Conservation (phyloP, 2,888 invertebrate genomes). For the Thereva nobilitata region DNA sequence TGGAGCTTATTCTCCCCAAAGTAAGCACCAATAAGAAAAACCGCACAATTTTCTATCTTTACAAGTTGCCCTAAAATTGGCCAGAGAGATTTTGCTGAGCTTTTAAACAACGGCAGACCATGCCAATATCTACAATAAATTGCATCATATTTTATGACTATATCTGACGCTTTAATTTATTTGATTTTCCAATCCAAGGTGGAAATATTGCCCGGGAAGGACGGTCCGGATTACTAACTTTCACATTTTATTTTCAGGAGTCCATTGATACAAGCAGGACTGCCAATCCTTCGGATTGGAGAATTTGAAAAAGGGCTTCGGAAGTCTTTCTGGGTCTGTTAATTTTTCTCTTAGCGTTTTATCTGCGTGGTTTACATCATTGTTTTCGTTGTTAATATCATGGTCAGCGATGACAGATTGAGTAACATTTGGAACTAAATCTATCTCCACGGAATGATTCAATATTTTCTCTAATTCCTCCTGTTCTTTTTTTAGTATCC, state of each 20-base stretch:
- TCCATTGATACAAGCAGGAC: too few species aligned
- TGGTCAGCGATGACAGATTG: too few species aligned
- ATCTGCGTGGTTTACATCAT: neutral
- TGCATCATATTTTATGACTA: slow-evolving; percentile 36
- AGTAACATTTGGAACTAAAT: too few species aligned
- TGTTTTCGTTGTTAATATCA: neutral
- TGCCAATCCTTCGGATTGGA: neutral
- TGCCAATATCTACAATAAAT: slow-evolving; percentile 37
- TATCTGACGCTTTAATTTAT: slow-evolving; percentile 29
- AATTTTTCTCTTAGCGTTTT: slow-evolving; percentile 1
- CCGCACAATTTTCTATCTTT: slow-evolving; percentile 34
- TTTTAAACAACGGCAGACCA: slow-evolving; percentile 41
- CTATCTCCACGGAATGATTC: too few species aligned
- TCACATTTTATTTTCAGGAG: too few species aligned
- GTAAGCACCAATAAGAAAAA: slow-evolving; percentile 36
- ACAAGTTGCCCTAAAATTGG: slow-evolving; percentile 38
- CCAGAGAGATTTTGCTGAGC: slow-evolving; percentile 39
- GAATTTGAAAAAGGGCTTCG: neutral
- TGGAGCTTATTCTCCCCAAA: slow-evolving; percentile 29
- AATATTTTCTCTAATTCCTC: too few species aligned
- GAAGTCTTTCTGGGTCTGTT: neutral
- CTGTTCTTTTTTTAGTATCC: too few species aligned
- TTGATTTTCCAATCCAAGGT: slow-evolving; percentile 38
- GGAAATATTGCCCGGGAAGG: slow-evolving; percentile 33
- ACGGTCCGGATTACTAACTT: slow-evolving; percentile 5